A percentile compares a stretch with the other conserved stretches of the same genome.
These are phyloP conservation scores for Perca schrenkii DNA, from an alignment of 2,113 vertebrate genomes.

Conservation along the genomic window DNA sequence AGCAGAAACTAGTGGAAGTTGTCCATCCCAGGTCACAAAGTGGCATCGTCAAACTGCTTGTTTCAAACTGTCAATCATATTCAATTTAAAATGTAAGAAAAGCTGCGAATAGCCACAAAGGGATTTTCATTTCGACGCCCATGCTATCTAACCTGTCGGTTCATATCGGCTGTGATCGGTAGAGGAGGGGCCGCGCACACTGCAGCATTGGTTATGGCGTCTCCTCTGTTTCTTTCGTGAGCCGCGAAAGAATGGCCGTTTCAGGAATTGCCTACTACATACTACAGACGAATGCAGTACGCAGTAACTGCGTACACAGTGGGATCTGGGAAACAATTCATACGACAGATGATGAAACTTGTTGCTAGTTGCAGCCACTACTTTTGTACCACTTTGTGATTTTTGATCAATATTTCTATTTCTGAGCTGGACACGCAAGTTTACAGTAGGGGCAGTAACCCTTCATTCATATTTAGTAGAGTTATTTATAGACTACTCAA, in stretches of 20 bases:
- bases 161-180: too few relatives aligned
- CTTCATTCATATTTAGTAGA: too few relatives aligned
- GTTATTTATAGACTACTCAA: neutral
- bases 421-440: neutral
- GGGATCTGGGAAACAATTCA: neutral
- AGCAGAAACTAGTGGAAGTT: neutral
- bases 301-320: too few relatives aligned
- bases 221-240: too few relatives aligned
- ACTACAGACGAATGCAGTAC: too few relatives aligned
- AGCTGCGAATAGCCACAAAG: too few relatives aligned
- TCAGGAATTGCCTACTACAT: too few relatives aligned
- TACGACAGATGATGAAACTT: neutral
- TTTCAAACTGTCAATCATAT: neutral
- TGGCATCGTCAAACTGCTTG: neutral
- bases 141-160: too few relatives aligned
- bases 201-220: too few relatives aligned
- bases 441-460: neutral
- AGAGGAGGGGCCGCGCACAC: too few relatives aligned
- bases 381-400: neutral
- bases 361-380: neutral
- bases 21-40: neutral
- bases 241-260: too few relatives aligned
- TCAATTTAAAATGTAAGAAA: neutral
- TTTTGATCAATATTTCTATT: neutral
- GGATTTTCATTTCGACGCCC: too few relatives aligned